Evolutionary conservation across 2,113 vertebrate species (phyloP).

Genomic region (Brachypteracias leptosomus): DNA sequence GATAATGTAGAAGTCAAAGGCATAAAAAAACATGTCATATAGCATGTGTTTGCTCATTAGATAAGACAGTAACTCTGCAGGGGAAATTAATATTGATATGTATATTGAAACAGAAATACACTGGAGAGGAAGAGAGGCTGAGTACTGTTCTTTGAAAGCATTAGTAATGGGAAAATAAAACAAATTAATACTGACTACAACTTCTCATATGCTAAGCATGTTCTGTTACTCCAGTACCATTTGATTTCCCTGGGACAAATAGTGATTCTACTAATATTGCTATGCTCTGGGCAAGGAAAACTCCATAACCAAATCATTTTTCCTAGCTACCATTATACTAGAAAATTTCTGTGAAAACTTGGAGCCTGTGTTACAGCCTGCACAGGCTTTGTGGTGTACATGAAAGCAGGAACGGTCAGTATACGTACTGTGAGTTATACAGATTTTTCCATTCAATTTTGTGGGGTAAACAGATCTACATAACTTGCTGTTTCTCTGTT

Average conservation of each 20-base stretch:
- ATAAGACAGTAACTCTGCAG: conserved; percentile 4
- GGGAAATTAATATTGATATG: conserved; percentile 45
- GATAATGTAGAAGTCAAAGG: conserved; percentile 18
- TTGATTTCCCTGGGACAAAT: neutral
- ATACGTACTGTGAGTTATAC: neutral
- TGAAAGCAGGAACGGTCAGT: neutral
- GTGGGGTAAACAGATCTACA: neutral
- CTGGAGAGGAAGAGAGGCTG: neutral
- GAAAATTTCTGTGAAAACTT: neutral
- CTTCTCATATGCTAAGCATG: neutral
- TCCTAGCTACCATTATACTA: neutral
- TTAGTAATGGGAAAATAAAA: neutral
- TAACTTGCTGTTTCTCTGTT: neutral
- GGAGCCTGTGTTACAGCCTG: neutral
- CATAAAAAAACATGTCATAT: conserved; percentile 16
- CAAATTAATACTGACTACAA: neutral
- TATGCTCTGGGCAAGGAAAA: neutral
- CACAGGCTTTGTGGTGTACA: neutral
- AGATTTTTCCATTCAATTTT: neutral
- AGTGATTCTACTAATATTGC: neutral
- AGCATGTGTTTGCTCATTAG: conserved; percentile 35
- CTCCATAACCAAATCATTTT: neutral
- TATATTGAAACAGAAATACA: conserved; percentile 28
- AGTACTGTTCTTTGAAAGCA: neutral
- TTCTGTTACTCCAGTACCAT: neutral